Percentiles rank a stretch among this genome's conserved stretches.
Conservation (phyloP, 2,797 vertebrate genomes). For the Margarornis squamiger region DNA sequence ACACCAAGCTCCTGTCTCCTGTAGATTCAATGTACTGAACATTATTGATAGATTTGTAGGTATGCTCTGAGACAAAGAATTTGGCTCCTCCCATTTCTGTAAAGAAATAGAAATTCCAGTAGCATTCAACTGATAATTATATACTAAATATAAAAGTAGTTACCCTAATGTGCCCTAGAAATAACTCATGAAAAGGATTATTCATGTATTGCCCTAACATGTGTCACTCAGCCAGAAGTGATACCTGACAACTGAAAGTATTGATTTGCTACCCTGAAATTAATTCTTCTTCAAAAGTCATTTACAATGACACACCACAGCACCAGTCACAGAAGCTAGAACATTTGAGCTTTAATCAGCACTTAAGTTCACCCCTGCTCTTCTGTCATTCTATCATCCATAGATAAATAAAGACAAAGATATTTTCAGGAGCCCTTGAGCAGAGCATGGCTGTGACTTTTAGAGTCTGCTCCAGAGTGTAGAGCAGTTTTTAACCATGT, state of each 20-base stretch:
- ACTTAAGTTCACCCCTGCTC: neutral
- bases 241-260: slow-evolving; percentile 5
- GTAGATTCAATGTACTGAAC: neutral
- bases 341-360: neutral
- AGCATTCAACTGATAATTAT: neutral
- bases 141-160: neutral
- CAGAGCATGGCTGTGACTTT: neutral
- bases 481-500: neutral
- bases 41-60: neutral
- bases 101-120: neutral
- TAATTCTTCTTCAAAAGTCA: neutral
- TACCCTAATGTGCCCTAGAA: neutral
- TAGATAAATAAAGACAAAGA: neutral
- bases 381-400: neutral
- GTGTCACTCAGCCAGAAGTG: slow-evolving; percentile 13
- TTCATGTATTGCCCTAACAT: neutral
- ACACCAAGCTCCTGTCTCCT: neutral
- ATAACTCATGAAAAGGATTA: neutral
- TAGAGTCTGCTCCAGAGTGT: neutral
- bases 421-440: neutral
- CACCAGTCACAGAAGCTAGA: neutral
- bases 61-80: neutral
- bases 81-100: neutral
- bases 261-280: slow-evolving; percentile 6
- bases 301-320: neutral